These are phyloP conservation scores for Villa cingulata DNA, from an alignment of 2,888 invertebrate species.

Conservation along the genomic window DNA sequence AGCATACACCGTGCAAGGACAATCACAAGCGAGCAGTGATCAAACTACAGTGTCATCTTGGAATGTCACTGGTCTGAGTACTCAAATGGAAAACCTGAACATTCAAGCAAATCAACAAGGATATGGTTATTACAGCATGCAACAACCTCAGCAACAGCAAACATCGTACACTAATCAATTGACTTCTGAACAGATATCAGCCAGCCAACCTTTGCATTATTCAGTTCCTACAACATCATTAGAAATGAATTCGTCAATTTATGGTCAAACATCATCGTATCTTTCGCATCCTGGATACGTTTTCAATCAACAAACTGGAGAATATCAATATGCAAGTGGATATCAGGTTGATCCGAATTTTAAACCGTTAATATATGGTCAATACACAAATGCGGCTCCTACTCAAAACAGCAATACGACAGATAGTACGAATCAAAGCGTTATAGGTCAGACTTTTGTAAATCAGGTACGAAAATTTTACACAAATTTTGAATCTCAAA, in stretches of 20 bases:
- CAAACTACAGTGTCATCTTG: neutral
- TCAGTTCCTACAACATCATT: neutral
- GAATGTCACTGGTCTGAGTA: neutral
- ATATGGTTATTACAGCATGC: neutral
- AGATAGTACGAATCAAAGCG: slow-evolving; percentile 9
- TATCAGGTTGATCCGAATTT: slow-evolving; percentile 35
- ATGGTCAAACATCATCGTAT: neutral
- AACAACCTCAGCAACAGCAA: slow-evolving; percentile 1
- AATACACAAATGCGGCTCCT: slow-evolving; percentile 22
- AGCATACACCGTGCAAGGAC: no score
- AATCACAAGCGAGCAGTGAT: neutral
- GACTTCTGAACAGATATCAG: no score
- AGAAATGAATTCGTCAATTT: neutral
- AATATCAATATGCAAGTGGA: slow-evolving; percentile 48
- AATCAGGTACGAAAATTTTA: slow-evolving; percentile 9
- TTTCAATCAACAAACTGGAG: slow-evolving; percentile 42
- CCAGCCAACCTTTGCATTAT: neutral
- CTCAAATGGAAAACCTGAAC: slow-evolving; percentile 7
- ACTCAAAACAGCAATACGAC: slow-evolving; percentile 13
- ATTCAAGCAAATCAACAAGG: slow-evolving; percentile 3
- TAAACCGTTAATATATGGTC: slow-evolving; percentile 4
- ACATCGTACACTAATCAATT: neutral
- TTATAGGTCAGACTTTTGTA: slow-evolving; percentile 1
- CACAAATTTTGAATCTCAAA: no score
- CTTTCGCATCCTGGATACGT: slow-evolving; percentile 46